Evolutionary conservation across 2,797 vertebrate genomes (phyloP).

Genomic region (Erethizon dorsatum): DNA sequence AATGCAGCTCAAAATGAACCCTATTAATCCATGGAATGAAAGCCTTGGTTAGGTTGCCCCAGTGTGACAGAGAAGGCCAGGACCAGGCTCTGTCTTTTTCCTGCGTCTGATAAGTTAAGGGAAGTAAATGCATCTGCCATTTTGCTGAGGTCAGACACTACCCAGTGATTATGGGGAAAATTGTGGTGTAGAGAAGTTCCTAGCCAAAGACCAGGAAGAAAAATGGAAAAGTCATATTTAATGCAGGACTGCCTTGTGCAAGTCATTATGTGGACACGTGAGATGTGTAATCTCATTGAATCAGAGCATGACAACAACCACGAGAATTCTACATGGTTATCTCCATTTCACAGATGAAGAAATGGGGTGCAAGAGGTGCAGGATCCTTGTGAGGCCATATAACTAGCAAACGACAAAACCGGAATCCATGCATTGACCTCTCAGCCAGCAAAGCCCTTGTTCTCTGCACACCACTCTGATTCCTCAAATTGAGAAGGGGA

Average conservation of each 20-base stretch:
- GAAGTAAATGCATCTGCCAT: background rate
- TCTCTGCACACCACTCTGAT: background rate
- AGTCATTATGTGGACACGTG: too few relatives aligned
- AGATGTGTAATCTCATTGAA: background rate
- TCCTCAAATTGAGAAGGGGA: conserved; percentile 16
- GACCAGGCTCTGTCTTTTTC: background rate
- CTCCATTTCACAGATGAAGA: background rate
- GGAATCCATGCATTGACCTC: background rate
- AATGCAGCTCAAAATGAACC: conserved; percentile 64
- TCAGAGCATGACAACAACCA: background rate
- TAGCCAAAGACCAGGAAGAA: conserved; percentile 47
- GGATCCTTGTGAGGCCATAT: background rate
- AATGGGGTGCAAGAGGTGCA: background rate
- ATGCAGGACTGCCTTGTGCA: background rate
- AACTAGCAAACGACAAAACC: background rate
- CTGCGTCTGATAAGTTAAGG: background rate
- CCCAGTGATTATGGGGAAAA: background rate
- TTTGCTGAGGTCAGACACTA: conserved; percentile 20
- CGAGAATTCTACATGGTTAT: background rate
- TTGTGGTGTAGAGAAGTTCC: background rate
- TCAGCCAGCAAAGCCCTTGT: background rate
- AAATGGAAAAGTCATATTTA: conserved; percentile 33
- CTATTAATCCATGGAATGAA: conserved; percentile 67
- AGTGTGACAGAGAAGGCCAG: background rate
- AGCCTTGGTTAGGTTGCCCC: conserved; percentile 61